A percentile compares a stretch with the other conserved stretches of the same genome.
Evolutionary conservation across 2,113 vertebrate species (phyloP).

Genomic region (Stigmatopora argus): DNA sequence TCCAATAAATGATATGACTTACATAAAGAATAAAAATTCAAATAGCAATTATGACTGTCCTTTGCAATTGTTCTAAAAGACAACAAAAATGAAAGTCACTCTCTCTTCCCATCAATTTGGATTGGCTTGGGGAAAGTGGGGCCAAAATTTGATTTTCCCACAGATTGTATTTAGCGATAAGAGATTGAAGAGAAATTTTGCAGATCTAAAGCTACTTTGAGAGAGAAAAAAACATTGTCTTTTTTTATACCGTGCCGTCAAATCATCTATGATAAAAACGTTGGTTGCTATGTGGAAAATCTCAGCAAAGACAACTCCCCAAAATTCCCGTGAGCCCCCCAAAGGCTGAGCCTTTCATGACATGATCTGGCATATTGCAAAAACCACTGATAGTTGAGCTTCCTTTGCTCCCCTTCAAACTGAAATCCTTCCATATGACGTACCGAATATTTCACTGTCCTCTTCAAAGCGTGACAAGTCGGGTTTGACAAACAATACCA

Average conservation of each 20-base stretch:
- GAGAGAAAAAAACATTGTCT: too few species aligned
- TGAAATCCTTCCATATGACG: background rate
- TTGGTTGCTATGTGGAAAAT: background rate
- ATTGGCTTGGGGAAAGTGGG: background rate
- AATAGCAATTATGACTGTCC: background rate
- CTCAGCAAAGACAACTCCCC: background rate
- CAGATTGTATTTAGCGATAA: too few species aligned
- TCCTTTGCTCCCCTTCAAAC: conserved; percentile 1
- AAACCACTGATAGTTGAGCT: background rate
- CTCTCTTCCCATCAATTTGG: too few species aligned
- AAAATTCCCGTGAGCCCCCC: background rate
- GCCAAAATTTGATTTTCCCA: too few species aligned
- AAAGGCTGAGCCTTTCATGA: background rate
- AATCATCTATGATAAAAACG: background rate
- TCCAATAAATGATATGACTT: background rate
- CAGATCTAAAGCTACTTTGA: too few species aligned
- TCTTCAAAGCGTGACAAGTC: background rate
- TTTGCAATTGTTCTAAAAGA: background rate
- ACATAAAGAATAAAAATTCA: background rate
- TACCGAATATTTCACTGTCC: background rate
- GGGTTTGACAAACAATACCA: background rate
- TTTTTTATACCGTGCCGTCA: background rate
- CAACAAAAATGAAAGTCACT: too few species aligned
- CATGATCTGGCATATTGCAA: background rate
- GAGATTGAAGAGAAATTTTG: too few species aligned